A percentile compares a stretch with the other conserved stretches of the same genome.
phyloP scores from a whole-genome alignment of 2,113 vertebrate genomes.

The Brachypodius melanocephalos region DNA sequence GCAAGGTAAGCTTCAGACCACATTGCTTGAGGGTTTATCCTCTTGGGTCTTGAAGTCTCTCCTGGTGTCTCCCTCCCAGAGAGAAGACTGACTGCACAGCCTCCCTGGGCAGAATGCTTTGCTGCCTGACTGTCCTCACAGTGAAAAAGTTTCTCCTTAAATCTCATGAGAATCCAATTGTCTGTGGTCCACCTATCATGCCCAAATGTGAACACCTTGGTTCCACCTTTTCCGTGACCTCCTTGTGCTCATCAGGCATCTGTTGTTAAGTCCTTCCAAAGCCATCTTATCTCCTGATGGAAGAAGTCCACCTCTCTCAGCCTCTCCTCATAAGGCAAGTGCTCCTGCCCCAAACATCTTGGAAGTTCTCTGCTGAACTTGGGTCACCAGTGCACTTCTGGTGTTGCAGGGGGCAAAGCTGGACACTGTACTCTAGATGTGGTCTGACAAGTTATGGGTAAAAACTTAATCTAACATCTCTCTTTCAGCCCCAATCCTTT shows the following conservation, averaged over 20 bases:
- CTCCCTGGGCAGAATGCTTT: neutral
- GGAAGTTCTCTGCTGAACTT: neutral
- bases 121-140: neutral
- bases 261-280: neutral
- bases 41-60: neutral
- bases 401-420: neutral
- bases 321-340: neutral
- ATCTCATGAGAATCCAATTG: neutral
- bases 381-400: accelerated
- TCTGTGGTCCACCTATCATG: neutral
- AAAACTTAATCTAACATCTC: neutral
- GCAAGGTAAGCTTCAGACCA: neutral
- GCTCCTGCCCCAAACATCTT: neutral
- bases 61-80: too few species aligned
- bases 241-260: neutral
- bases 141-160: neutral
- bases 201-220: neutral
- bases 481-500: neutral
- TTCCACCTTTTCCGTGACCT: neutral
- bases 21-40: accelerated
- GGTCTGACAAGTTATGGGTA: neutral
- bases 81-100: neutral
- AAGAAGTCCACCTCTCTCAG: neutral
- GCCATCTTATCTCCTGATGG: neutral
- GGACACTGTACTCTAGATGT: neutral